Conservation (phyloP, 2,113 vertebrate species). For the Aspidoscelis tigris region DNA sequence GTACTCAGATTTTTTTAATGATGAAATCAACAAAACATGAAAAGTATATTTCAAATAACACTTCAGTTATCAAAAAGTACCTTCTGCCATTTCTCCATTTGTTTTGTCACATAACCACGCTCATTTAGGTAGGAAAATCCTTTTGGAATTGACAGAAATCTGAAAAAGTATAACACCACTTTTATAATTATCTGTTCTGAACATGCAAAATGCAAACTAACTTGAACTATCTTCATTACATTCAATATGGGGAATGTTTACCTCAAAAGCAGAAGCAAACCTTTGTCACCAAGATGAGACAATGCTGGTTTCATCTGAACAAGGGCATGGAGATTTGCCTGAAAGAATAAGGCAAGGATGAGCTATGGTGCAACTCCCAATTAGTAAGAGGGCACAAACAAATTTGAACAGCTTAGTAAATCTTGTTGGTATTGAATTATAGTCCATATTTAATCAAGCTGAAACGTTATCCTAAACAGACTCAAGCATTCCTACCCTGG, state of each 20-base stretch:
- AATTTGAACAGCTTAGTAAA: neutral
- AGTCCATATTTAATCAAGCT: too few relatives aligned
- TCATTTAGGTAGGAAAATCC: slow-evolving; percentile 98
- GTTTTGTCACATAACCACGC: slow-evolving; percentile 95
- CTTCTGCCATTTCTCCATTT: slow-evolving; percentile 99
- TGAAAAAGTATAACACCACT: slow-evolving; percentile 64
- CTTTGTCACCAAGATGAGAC: slow-evolving; percentile 97
- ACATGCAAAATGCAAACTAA: neutral
- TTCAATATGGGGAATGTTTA: slow-evolving; percentile 65
- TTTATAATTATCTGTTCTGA: slow-evolving; percentile 11
- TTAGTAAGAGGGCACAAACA: neutral
- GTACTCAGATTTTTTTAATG: too few relatives aligned
- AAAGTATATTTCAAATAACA: too few relatives aligned
- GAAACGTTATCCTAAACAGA: too few relatives aligned
- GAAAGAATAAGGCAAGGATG: slow-evolving; percentile 35
- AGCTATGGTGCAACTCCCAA: neutral
- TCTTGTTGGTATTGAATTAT: neutral
- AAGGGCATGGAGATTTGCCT: slow-evolving; percentile 98
- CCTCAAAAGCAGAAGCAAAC: slow-evolving; percentile 94
- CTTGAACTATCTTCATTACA: slow-evolving; percentile 20
- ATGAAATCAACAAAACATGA: too few relatives aligned
- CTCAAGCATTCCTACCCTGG: neutral
- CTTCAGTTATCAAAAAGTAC: slow-evolving; percentile 70
- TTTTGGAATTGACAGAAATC: slow-evolving; percentile 98
- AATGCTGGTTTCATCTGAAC: slow-evolving; percentile 98